Percentiles rank a stretch among this genome's conserved stretches.
Evolutionary conservation across 1,140 invertebrate species (phyloP).

Genomic region (Harpegnathos saltator): DNA sequence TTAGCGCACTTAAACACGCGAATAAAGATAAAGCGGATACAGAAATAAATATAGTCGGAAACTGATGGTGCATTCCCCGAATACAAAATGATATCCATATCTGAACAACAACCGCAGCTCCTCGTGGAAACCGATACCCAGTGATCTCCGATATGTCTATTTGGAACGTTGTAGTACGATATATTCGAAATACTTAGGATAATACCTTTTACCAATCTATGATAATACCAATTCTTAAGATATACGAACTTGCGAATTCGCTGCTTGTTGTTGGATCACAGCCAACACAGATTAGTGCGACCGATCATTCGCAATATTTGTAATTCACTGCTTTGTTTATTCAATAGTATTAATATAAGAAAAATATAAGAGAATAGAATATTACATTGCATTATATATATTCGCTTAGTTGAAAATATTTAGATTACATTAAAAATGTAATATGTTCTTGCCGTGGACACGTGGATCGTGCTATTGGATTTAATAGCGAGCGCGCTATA

Average conservation of each 20-base stretch:
- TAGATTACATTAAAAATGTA: too few relatives aligned
- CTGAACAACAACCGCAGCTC: slow-evolving; percentile 62
- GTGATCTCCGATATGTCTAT: slow-evolving; percentile 68
- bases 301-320: slow-evolving; percentile 63
- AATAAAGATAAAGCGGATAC: slow-evolving; percentile 70
- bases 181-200: slow-evolving; percentile 69
- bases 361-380: neutral
- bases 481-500: slow-evolving; percentile 14
- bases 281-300: slow-evolving; percentile 64
- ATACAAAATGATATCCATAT: slow-evolving; percentile 70
- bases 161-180: slow-evolving; percentile 55
- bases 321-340: neutral
- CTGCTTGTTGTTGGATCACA: slow-evolving; percentile 59
- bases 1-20: slow-evolving; percentile 63
- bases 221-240: slow-evolving; percentile 68
- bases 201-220: slow-evolving; percentile 75
- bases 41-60: slow-evolving; percentile 66
- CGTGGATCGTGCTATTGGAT: neutral
- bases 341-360: neutral
- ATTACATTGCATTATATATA: too few relatives aligned
- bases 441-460: neutral
- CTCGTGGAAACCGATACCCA: slow-evolving; percentile 65
- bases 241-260: slow-evolving; percentile 52
- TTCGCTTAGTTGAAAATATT: too few relatives aligned
- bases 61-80: slow-evolving; percentile 62